A percentile compares a stretch with the other conserved stretches of the same genome.
phyloP scores from a whole-genome alignment of 2,888 invertebrate genomes.

The Drosophila greeni region DNA sequence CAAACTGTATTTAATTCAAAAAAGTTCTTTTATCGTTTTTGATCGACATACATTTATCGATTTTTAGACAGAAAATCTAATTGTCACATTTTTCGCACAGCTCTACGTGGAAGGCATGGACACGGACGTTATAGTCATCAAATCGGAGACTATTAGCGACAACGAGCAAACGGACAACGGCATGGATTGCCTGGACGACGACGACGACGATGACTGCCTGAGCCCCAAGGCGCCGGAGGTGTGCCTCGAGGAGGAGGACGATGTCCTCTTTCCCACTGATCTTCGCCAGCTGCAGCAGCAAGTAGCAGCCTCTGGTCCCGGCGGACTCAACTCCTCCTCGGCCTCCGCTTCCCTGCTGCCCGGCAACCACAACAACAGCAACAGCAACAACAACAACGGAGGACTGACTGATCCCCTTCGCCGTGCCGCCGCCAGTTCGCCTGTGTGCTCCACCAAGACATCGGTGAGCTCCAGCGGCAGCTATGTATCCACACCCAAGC shows the following conservation, averaged over 20 bases:
- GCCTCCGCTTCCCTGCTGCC: conserved; percentile 18
- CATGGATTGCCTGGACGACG: conserved; percentile 69
- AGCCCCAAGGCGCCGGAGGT: conserved; percentile 78
- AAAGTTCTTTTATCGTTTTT: not conserved
- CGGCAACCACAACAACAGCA: conserved; percentile 17
- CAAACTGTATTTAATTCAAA: no score
- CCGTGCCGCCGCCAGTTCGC: conserved; percentile 58
- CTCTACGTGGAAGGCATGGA: conserved; percentile 73
- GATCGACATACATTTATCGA: not conserved
- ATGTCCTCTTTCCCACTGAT: conserved; percentile 75
- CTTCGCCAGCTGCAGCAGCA: conserved; percentile 66
- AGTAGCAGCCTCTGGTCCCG: conserved; percentile 14
- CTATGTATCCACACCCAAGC: conserved; percentile 58
- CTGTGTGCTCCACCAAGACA: conserved; percentile 59
- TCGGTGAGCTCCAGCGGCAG: conserved; percentile 59
- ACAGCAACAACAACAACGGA: conserved; percentile 10
- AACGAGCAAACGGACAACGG: conserved; percentile 77
- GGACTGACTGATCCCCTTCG: conserved; percentile 39
- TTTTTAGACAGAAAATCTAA: not conserved
- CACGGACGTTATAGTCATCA: conserved; percentile 77
- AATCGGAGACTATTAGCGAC: conserved; percentile 78
- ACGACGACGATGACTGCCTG: conserved; percentile 77
- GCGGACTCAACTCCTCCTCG: conserved; percentile 13
- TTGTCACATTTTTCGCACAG: conserved; percentile 27
- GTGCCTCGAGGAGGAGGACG: conserved; percentile 78